Base-by-base conservation (phyloP, 2,797 vertebrate genomes). In the Threskiornis aethiopicus region DNA sequence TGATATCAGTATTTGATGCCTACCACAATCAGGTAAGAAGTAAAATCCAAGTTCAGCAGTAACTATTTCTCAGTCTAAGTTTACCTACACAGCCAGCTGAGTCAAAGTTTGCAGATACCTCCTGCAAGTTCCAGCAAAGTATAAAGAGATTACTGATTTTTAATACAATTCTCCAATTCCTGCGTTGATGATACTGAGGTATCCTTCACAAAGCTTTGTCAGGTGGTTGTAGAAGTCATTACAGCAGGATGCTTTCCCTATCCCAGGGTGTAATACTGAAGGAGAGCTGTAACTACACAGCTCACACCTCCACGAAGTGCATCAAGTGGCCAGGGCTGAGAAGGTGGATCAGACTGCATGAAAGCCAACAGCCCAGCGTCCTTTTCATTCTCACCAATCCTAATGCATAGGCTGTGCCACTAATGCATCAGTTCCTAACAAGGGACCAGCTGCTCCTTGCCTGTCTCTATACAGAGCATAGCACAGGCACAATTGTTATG, bases 371-470 rank as follows among this genome's bases (percentile, higher is more conserved):
- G 33, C 13, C 10, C 62, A 55, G 21, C 7, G 85, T 19, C 35
- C 31, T 86, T 62, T 24, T 12, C 26, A 10, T 52, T 67, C 29
- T 84, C 67, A 64, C 28, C 44, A 51, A 17, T 8, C 72, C 19
- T 52, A 31, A 28, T 11, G 51, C 71, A 49, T 10, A 52, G 41
- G 15, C 59, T 39, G 22, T 31, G 51, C 22, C 92, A 66, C 46
- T 72, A 52, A 84, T 13, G 47, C 58, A 55, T 28, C 25, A 26
- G 61, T 6, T 47, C 54, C 49, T 67, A 76, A 81, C 41, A 31
- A 80, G 83, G 59, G 65, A 89, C 42, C 78, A 87, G 84, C 84
- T 89, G 84, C 76, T 96, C 82, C 82, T 70, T 73, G 13, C 41
- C 55, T 84, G 19, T 31, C 31, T 88, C 82, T 67, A 51, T 13